A percentile compares a stretch with the other conserved stretches of the same genome.
These are phyloP conservation scores for Schrankia costaestrigalis DNA, from an alignment of 2,888 invertebrate species.

Conservation along the genomic window DNA sequence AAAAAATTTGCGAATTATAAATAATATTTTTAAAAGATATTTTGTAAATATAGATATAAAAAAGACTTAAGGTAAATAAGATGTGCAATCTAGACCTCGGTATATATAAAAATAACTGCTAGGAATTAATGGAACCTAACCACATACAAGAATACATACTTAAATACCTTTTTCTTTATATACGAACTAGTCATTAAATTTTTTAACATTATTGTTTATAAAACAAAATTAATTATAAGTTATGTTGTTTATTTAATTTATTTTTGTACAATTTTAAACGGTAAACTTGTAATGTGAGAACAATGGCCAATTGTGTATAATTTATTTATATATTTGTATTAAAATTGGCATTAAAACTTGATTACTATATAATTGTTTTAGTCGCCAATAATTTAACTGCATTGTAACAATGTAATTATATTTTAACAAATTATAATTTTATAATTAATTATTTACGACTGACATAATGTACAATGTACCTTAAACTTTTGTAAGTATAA, in stretches of 20 bases:
- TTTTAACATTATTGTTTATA: slow-evolving; percentile 13
- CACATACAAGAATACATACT: slow-evolving; percentile 24
- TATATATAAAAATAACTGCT: slow-evolving; percentile 59
- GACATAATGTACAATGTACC: no score
- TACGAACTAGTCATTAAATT: slow-evolving; percentile 58
- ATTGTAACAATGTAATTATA: no score
- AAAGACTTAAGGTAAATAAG: slow-evolving; percentile 44
- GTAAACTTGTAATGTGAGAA: not conserved
- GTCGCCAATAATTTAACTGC: no score
- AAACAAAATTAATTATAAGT: slow-evolving; percentile 11
- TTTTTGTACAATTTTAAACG: not conserved
- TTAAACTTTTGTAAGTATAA: no score
- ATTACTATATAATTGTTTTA: not conserved
- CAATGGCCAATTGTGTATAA: slow-evolving; percentile 1
- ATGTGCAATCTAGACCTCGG: slow-evolving; percentile 74
- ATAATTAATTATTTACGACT: no score
- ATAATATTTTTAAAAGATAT: slow-evolving; percentile 75
- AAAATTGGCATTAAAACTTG: not conserved
- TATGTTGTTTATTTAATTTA: not conserved
- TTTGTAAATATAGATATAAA: slow-evolving; percentile 73
- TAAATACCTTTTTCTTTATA: slow-evolving; percentile 41
- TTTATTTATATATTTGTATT: not conserved
- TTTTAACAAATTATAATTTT: no score
- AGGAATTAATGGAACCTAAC: slow-evolving; percentile 48
- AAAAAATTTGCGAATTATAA: slow-evolving; percentile 62